These are phyloP conservation scores for Bos taurus DNA, from an alignment of 2,113 vertebrate genomes.

Conservation along the genomic window ARS-UCD2.0 NC_037329.1:123262001-123262500, in stretches of 20 bases:
- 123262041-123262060: neutral
- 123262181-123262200: neutral
- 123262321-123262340: rapidly evolving
- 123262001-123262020: neutral
- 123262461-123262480: rapidly evolving
- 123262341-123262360: neutral
- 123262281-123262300: neutral
- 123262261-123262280: rapidly evolving
- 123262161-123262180: neutral
- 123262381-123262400: neutral
- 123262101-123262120: neutral
- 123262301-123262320: rapidly evolving
- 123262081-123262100: neutral
- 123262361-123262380: too few relatives aligned
- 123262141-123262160: neutral
- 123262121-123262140: neutral
- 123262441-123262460: rapidly evolving
- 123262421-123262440: neutral
- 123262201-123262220: neutral
- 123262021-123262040: neutral
- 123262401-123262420: neutral
- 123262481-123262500: rapidly evolving
- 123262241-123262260: neutral
- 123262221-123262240: neutral
- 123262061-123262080: neutral